Conservation (phyloP, 2,797 vertebrate species). For the Spinus olivaceus region DNA sequence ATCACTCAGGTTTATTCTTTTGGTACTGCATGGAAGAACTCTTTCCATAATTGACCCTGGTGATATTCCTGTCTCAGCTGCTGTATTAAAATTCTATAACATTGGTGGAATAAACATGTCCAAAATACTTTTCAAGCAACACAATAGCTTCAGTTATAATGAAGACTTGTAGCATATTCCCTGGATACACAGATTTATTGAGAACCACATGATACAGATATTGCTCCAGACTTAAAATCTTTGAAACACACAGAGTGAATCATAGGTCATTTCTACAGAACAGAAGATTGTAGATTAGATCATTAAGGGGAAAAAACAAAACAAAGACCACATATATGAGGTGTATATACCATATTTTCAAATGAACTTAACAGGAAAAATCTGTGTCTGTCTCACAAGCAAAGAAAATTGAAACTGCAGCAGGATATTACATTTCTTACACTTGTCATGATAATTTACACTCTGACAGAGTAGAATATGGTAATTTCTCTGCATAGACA, state of each 20-base stretch:
- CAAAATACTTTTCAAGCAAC: background rate
- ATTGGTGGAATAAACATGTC: background rate
- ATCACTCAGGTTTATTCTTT: background rate
- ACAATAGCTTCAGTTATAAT: background rate
- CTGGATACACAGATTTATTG: background rate
- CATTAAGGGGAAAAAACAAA: background rate
- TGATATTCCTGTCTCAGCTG: background rate
- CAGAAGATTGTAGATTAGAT: background rate
- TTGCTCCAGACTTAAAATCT: background rate
- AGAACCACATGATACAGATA: background rate
- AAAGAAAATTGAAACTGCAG: conserved; percentile 23
- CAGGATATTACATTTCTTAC: conserved; percentile 13
- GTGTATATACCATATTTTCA: background rate
- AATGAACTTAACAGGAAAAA: background rate
- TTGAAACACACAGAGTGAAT: background rate
- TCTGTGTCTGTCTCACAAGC: background rate
- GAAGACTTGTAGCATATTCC: background rate
- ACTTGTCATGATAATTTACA: background rate
- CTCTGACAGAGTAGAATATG: background rate
- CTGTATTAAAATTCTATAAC: background rate
- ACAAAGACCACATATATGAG: background rate
- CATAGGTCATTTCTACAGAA: background rate
- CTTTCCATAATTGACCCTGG: background rate
- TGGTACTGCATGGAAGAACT: background rate
- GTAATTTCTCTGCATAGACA: background rate